These are phyloP conservation scores for Aegypius monachus DNA, from an alignment of 2,113 vertebrate genomes.

Conservation along the genomic window DNA sequence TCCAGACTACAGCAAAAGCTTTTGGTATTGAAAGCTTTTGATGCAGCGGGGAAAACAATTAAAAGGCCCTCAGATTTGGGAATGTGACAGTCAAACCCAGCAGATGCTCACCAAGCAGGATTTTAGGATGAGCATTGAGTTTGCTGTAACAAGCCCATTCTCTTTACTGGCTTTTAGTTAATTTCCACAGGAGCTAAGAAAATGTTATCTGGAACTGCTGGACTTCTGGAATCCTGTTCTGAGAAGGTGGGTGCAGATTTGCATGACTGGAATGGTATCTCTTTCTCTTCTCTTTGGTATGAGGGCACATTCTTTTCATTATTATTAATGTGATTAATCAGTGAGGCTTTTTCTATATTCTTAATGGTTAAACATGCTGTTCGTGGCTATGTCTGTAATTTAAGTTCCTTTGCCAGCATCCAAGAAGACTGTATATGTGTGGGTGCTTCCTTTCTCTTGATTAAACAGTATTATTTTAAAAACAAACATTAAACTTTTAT, in stretches of 20 bases:
- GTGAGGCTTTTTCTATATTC: not conserved
- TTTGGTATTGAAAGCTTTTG: not conserved
- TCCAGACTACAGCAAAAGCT: not conserved
- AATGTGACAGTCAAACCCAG: not conserved
- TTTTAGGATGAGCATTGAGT: not conserved
- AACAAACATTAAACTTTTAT: conserved; percentile 47
- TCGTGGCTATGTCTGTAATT: not conserved
- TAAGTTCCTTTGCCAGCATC: not conserved
- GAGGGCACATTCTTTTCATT: not conserved
- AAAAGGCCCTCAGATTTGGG: not conserved
- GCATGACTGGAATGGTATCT: not conserved
- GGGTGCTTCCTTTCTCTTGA: not conserved
- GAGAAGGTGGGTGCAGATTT: conserved; percentile 50
- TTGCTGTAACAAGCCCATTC: not conserved
- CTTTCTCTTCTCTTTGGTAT: not conserved
- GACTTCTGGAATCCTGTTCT: not conserved
- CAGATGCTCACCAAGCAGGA: not conserved
- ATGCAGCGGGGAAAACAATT: not conserved
- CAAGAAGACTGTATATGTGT: not conserved
- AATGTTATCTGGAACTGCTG: not conserved
- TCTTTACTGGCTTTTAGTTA: conserved; percentile 9
- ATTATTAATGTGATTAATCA: not conserved
- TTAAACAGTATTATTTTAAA: not conserved
- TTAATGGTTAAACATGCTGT: not conserved
- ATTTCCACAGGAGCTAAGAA: conserved; percentile 26